Conservation (phyloP, 2,797 vertebrate species). For the Hippoglossus hippoglossus region DNA sequence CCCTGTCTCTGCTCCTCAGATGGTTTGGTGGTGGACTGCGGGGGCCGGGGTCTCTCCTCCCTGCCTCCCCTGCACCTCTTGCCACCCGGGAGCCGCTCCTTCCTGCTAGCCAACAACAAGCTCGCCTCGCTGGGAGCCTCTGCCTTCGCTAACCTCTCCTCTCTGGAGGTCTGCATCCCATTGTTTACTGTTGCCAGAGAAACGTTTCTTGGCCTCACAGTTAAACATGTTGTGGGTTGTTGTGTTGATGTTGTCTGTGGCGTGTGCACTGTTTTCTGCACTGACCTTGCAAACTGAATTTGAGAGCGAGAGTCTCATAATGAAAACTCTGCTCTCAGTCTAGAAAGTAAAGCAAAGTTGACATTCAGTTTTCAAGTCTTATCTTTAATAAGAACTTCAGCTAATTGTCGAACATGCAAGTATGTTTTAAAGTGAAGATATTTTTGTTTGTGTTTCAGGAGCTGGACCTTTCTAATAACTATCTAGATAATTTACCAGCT, state of each 20-base stretch:
- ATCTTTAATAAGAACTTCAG: not conserved
- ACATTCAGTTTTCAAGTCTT: not conserved
- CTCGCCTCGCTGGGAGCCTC: slow-evolving; percentile 88
- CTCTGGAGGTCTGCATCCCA: slow-evolving; percentile 84
- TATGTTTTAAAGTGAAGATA: not conserved
- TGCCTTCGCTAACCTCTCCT: slow-evolving; percentile 92
- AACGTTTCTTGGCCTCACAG: not conserved
- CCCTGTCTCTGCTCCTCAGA: slow-evolving; percentile 88
- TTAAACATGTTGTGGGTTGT: slow-evolving; percentile 3
- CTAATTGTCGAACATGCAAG: slow-evolving; percentile 10
- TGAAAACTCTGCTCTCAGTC: slow-evolving; percentile 21
- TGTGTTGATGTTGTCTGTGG: not conserved
- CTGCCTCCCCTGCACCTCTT: slow-evolving; percentile 90
- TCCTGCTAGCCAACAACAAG: slow-evolving; percentile 96
- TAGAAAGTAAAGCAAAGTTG: slow-evolving; percentile 30
- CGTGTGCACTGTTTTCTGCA: not conserved
- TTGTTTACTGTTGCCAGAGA: slow-evolving; percentile 2
- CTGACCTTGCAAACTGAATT: slow-evolving; percentile 23
- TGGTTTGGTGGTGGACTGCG: slow-evolving; percentile 91
- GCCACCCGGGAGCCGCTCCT: slow-evolving; percentile 89
- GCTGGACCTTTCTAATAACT: slow-evolving; percentile 98
- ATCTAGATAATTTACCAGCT: slow-evolving; percentile 93
- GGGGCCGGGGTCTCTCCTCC: slow-evolving; percentile 89
- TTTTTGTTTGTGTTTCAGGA: slow-evolving; percentile 59
- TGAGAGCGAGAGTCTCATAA: slow-evolving; percentile 7